Evolutionary conservation across 2,888 invertebrate species (phyloP).

Genomic region (Diloba caeruleocephala): DNA sequence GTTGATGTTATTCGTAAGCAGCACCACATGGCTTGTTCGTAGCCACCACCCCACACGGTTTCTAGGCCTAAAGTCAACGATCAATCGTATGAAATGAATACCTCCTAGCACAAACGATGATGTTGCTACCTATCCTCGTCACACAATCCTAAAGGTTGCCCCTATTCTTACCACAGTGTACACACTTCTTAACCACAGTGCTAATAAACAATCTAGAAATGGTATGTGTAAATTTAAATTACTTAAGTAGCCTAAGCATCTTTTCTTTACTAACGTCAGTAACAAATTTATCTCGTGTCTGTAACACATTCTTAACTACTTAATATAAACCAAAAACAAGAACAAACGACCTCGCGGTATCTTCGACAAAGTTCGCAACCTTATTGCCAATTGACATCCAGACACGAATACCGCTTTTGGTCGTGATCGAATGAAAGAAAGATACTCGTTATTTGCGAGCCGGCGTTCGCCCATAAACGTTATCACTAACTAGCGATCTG

Average conservation of each 20-base stretch:
- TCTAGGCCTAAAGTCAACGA: too few species aligned
- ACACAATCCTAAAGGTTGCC: too few species aligned
- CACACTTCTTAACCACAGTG: too few species aligned
- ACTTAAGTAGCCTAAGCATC: neutral
- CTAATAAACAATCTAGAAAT: neutral
- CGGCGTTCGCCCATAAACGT: conserved; percentile 82
- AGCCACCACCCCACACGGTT: too few species aligned
- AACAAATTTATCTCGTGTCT: conserved; percentile 66
- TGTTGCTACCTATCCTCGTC: too few species aligned
- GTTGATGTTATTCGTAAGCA: too few species aligned
- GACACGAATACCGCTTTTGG: conserved; percentile 74
- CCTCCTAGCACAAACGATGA: too few species aligned
- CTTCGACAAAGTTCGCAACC: conserved; percentile 76
- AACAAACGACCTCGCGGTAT: conserved; percentile 62
- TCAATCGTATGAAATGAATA: too few species aligned
- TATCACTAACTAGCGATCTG: conserved; percentile 87
- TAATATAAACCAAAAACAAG: conserved; percentile 70
- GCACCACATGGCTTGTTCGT: too few species aligned
- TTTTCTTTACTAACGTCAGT: conserved; percentile 2
- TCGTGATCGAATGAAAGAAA: conserved; percentile 85
- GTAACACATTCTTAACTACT: conserved; percentile 66
- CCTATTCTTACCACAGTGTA: too few species aligned
- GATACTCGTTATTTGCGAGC: conserved; percentile 78
- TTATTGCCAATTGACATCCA: conserved; percentile 86
- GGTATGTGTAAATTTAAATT: neutral